Evolutionary conservation across 2,797 vertebrate genomes (phyloP).

Genomic region (Pogoniulus pusillus): DNA sequence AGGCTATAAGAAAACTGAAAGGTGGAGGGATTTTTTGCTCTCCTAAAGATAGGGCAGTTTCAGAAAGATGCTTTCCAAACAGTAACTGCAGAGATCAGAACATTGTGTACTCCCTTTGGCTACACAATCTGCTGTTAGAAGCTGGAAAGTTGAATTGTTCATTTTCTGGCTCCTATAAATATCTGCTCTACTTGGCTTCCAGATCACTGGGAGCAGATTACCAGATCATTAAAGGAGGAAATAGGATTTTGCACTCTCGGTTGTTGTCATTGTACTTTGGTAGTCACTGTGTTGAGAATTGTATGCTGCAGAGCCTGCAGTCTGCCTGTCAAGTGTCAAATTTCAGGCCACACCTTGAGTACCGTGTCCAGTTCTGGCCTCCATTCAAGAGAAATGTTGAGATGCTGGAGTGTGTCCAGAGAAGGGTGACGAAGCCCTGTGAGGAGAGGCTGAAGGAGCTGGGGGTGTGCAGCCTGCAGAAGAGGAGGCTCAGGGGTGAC

Average conservation of each 20-base stretch:
- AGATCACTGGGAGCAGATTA: conserved; percentile 1
- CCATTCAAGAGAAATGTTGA: no score
- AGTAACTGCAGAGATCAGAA: background rate
- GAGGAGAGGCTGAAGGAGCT: no score
- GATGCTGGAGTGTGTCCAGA: no score
- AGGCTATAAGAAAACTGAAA: background rate
- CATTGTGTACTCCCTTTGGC: background rate
- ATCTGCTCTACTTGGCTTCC: conserved; percentile 11
- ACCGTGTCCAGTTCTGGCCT: no score
- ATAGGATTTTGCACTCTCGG: conserved; percentile 11
- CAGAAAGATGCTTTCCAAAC: background rate
- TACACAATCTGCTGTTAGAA: background rate
- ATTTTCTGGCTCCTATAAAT: conserved; percentile 30
- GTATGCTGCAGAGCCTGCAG: background rate
- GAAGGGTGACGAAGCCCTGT: no score
- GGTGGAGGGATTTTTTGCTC: background rate
- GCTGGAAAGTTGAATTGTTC: background rate
- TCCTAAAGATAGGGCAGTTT: background rate
- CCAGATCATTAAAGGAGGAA: conserved; percentile 7
- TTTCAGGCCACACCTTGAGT: no score
- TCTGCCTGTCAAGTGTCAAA: background rate
- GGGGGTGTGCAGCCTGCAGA: no score
- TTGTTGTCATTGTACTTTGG: conserved; percentile 22
- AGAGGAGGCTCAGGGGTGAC: no score
- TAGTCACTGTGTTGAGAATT: background rate